Percentiles rank a stretch among this genome's conserved stretches.
These are phyloP conservation scores for Bombus difficillimus DNA, from an alignment of 1,140 invertebrate genomes.

Conservation along the genomic window DNA sequence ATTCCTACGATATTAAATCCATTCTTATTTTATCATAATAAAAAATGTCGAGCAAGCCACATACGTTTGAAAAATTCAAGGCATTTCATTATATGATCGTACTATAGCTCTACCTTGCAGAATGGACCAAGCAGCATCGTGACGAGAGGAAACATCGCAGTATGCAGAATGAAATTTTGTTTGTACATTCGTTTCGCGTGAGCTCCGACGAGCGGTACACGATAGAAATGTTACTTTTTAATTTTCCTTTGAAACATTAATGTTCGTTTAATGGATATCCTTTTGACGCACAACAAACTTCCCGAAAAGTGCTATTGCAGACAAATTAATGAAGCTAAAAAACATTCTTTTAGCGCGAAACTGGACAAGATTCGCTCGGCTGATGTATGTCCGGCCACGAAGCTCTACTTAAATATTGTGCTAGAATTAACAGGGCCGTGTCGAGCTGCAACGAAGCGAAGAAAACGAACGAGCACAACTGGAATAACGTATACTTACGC, in stretches of 20 bases:
- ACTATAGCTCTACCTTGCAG: too few relatives aligned
- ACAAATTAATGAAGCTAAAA: slow-evolving; percentile 30
- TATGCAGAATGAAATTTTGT: background rate
- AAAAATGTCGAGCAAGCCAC: background rate
- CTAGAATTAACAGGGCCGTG: slow-evolving; percentile 68
- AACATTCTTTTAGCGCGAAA: slow-evolving; percentile 30
- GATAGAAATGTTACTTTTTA: background rate
- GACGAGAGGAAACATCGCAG: background rate
- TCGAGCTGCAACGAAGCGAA: slow-evolving; percentile 67
- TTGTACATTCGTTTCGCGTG: background rate
- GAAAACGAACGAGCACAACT: slow-evolving; percentile 54
- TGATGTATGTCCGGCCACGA: slow-evolving; percentile 32
- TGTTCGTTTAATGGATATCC: background rate
- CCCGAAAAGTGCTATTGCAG: slow-evolving; percentile 25
- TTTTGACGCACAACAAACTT: background rate
- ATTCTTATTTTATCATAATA: background rate
- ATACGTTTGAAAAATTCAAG: background rate
- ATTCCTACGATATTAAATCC: background rate
- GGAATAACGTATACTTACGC: slow-evolving; percentile 28
- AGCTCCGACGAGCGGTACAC: background rate
- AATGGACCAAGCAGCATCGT: background rate
- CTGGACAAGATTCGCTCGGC: slow-evolving; percentile 30
- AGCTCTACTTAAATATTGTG: slow-evolving; percentile 68
- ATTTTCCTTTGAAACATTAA: background rate
- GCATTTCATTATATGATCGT: background rate